Percentiles rank a stretch among this genome's conserved stretches.
phyloP scores from a whole-genome alignment of 2,797 vertebrate species.

The Sebastes wilsoni region DNA sequence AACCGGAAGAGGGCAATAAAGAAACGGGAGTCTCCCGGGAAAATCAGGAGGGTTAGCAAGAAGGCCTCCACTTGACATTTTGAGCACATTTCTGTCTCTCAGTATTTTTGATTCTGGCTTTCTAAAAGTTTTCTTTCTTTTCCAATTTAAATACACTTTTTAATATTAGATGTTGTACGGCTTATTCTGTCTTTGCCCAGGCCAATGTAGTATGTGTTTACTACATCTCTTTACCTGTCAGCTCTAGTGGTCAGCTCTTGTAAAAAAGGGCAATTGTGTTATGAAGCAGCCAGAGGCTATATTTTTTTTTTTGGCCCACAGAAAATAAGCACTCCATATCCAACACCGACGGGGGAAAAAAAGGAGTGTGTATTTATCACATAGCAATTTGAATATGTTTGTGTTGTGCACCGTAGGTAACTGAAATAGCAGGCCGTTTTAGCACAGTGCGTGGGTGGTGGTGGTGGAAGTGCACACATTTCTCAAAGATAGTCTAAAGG shows the following conservation, averaged over 20 bases:
- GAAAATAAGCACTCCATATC: constrained; percentile 14
- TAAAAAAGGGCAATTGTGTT: constrained; percentile 26
- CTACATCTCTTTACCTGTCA: neutral
- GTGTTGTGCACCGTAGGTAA: constrained; percentile 6
- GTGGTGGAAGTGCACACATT: constrained; percentile 27
- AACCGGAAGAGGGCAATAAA: too few species aligned
- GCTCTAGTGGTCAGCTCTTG: constrained; percentile 23
- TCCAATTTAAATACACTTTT: neutral
- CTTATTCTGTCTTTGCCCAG: neutral
- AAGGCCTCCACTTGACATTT: too few species aligned
- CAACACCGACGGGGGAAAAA: neutral
- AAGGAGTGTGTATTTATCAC: constrained; percentile 3
- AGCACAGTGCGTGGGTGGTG: constrained; percentile 30
- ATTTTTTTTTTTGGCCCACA: constrained; percentile 32
- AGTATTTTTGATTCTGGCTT: neutral
- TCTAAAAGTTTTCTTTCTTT: neutral
- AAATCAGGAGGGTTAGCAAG: too few species aligned
- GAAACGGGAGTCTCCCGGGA: too few species aligned
- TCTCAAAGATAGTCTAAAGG: constrained; percentile 36
- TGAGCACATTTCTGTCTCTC: neutral
- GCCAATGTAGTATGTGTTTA: neutral
- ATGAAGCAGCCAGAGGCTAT: constrained; percentile 38
- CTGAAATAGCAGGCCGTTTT: constrained; percentile 32
- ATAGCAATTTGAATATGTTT: constrained; percentile 32
- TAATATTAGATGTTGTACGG: neutral